Evolutionary conservation across 2,113 vertebrate genomes (phyloP).

Genomic region (Noturus placidus): DNA sequence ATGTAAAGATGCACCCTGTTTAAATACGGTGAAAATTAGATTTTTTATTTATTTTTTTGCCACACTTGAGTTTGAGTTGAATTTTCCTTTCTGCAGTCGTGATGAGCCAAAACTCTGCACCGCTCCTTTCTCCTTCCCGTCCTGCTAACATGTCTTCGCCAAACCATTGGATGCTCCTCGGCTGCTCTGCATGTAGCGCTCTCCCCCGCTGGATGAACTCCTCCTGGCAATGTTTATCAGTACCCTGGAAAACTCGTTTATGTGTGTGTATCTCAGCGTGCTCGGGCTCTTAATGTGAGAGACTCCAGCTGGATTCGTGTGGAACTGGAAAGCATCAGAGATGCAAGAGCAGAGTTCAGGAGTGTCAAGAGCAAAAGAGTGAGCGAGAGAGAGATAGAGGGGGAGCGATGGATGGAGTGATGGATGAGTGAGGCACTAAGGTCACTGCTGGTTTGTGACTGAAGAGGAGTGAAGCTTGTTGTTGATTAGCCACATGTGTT

Average conservation of each 20-base stretch:
- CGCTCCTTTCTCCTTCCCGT: not conserved
- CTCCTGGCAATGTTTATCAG: constrained; percentile 67
- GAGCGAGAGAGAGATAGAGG: constrained; percentile 23
- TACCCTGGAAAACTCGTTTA: constrained; percentile 54
- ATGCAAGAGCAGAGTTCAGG: constrained; percentile 43
- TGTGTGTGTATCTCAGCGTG: constrained; percentile 48
- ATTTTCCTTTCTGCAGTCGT: not conserved
- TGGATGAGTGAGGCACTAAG: constrained; percentile 38
- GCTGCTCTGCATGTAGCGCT: constrained; percentile 19
- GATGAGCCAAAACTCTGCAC: not conserved
- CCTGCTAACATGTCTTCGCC: not conserved
- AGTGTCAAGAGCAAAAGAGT: constrained; percentile 45
- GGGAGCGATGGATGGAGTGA: constrained; percentile 54
- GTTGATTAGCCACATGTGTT: constrained; percentile 37
- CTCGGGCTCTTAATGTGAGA: constrained; percentile 46
- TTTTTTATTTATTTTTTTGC: not conserved
- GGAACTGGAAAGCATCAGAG: constrained; percentile 38
- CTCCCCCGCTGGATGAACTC: constrained; percentile 47
- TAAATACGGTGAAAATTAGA: not conserved
- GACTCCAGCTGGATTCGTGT: constrained; percentile 58
- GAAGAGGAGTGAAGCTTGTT: constrained; percentile 28
- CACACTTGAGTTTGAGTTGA: not conserved
- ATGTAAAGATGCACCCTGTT: not conserved
- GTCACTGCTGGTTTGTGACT: constrained; percentile 35
- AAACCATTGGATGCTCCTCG: constrained; percentile 8